Evolutionary conservation across 2,113 vertebrate genomes (phyloP), one percentile per base, ranked within the genome.

Genomic region (Romanogobio albipinnatus): DNA sequence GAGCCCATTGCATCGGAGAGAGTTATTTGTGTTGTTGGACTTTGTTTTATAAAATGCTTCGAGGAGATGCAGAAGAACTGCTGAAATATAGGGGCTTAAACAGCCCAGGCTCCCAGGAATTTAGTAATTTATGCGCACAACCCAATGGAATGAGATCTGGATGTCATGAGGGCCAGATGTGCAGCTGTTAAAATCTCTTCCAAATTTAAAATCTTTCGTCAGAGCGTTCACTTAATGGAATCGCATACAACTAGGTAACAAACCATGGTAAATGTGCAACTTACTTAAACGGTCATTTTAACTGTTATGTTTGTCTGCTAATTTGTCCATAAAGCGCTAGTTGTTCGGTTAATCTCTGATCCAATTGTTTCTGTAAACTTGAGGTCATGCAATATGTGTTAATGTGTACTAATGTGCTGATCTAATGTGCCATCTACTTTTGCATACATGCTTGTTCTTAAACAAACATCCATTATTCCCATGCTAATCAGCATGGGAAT

Each of bases 141-240:
- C 73, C 15, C 45, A 9, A 1, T 33, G 74, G 26, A 76, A 76
- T 53, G 26, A 53, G 71, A 74, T 74, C 58, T 15, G 71, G 43
- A 74, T 15, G 11, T 74, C 71, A 26, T 15, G 71, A 74, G 43
- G 43, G n/a, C 49, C 74, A 76, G 74, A 53, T 76, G 47, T 53
- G 29, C 24, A 9, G 45, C 24, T 51, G 45, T 75, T 75, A 75
- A 75, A 7, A 17, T 14, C 11, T 8, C 24, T 49, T 51, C 17
- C 45, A 17, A 6, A 3, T 75, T 75, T 49, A 14, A 24, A 74
- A 45, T 26, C n/a, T 49, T 1, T 45, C 70, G 47, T 43, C 36
- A 24, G 71, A 66, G 62, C 9, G 5, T 47, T 24, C 2, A 29
- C 43, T 47, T 73, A 7, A n/a, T n/a, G 11, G 43, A 39, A 14